Evolutionary conservation across 2,113 vertebrate species (phyloP).

Genomic region (Cranoglanis bouderius): DNA sequence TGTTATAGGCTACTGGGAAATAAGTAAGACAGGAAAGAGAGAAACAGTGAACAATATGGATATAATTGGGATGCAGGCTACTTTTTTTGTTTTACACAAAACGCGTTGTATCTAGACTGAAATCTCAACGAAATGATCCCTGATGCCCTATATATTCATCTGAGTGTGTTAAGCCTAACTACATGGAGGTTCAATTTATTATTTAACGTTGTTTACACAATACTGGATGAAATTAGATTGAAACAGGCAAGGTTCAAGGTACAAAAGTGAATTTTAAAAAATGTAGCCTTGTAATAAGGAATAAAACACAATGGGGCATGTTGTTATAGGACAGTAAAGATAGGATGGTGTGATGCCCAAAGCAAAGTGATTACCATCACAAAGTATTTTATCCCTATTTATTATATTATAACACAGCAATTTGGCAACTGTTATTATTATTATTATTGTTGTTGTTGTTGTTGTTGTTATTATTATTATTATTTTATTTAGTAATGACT

Average conservation of each 20-base stretch:
- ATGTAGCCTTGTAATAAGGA: conserved; percentile 31
- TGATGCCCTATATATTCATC: conserved; percentile 49
- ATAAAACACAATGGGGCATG: not conserved
- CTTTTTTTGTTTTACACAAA: conserved; percentile 16
- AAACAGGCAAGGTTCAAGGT: conserved; percentile 48
- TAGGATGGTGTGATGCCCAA: not conserved
- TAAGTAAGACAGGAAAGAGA: not conserved
- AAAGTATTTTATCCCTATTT: not conserved
- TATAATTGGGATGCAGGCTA: not conserved
- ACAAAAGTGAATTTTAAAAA: conserved; percentile 60
- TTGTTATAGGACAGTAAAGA: not conserved
- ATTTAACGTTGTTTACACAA: conserved; percentile 58
- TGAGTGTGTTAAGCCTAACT: conserved; percentile 43
- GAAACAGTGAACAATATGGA: not conserved
- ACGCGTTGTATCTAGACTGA: conserved; percentile 41
- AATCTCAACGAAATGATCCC: conserved; percentile 56
- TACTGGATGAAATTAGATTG: conserved; percentile 55
- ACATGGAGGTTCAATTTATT: conserved; percentile 53
- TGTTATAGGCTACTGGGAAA: not conserved
- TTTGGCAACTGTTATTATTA: not conserved
- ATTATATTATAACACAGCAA: not conserved
- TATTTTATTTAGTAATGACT: not conserved
- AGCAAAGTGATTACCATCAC: not conserved
- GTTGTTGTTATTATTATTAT: too few species aligned
- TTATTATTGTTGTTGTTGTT: too few species aligned